Base-by-base conservation (phyloP, 2,113 vertebrate genomes). In the Hystrix brachyura region DNA sequence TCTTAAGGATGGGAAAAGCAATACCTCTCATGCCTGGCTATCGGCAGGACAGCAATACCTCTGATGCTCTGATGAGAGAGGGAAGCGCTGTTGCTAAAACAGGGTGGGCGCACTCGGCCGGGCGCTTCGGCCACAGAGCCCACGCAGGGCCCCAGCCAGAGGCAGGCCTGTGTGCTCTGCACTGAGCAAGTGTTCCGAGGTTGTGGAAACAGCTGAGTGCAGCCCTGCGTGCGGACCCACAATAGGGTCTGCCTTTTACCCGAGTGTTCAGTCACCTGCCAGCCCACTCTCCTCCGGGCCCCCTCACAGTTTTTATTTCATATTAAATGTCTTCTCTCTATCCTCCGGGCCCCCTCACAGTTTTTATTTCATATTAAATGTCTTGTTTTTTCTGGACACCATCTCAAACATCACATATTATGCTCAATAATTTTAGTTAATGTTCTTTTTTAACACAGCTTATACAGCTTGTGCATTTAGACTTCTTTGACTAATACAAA, bases 281-380 rank as follows among this genome's bases (percentile, higher is more conserved):
- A 15, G 67, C 38, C 27, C 51, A 32, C 27, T 51, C 78, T 27
- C 46, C 43, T 83, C n/a, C 51, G 38, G 84, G 38, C 34, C 62
- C 25, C 27, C 76, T 72, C 14, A 88, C 32, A 43, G 69, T 27
- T 65, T 90, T 87, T 55, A 94, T 82, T 88, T 86, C 92, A 43
- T n/a, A 89, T 89, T 92, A 88, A 84, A 92, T 86, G 71, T 0
- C 7, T 81, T 69, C 27, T 51, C 78, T 84, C n/a, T 62, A 38
- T 27, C 46, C 43, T 83, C n/a, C 51, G 38, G 84, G 38, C 34
- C 62, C 25, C 27, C 76, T 72, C 14, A 88, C 32, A 43, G 69
- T 27, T 65, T 90, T 87, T 55, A 94, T 82, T 88, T 86, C 92
- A 43, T n/a, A 89, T 89, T 92, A 88, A 84, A 92, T 86, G 71